Evolutionary conservation across 2,888 invertebrate species (phyloP).

Genomic region (Polymixis flavicincta): DNA sequence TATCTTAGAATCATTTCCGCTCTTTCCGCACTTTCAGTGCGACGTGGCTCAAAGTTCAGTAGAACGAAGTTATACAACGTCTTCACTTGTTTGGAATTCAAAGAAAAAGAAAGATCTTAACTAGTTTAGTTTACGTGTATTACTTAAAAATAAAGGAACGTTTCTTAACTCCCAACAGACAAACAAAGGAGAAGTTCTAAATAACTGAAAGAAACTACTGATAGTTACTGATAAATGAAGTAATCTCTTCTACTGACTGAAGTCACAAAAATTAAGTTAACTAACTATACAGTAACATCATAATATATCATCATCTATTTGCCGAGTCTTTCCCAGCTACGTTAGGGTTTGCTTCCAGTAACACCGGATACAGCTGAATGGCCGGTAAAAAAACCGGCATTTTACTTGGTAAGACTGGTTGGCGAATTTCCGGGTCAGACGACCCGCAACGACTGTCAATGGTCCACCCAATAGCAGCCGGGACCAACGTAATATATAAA

Average conservation of each 20-base stretch:
- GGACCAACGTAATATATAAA: no score
- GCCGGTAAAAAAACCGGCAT: no score
- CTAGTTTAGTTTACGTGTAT: constrained; percentile 60
- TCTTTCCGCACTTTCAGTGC: neutral
- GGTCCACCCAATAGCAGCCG: no score
- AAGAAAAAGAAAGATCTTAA: constrained; percentile 52
- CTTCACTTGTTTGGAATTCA: constrained; percentile 46
- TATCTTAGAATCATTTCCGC: neutral
- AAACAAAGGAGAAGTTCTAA: neutral
- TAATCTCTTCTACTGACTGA: neutral
- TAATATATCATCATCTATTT: no score
- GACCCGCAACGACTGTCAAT: no score
- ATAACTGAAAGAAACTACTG: neutral
- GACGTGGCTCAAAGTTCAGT: neutral
- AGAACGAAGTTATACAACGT: constrained; percentile 21
- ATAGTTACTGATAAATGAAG: no score
- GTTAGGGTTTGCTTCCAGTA: no score
- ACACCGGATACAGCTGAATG: no score
- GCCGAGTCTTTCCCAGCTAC: no score
- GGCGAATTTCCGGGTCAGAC: no score
- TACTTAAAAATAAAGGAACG: constrained; percentile 50
- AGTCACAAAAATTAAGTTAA: neutral
- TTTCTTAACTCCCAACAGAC: constrained; percentile 2
- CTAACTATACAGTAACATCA: neutral
- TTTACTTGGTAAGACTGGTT: no score